Conservation (phyloP, 37 sponge, comb jelly and placozoan genomes). For the Crambe crambe region DNA sequence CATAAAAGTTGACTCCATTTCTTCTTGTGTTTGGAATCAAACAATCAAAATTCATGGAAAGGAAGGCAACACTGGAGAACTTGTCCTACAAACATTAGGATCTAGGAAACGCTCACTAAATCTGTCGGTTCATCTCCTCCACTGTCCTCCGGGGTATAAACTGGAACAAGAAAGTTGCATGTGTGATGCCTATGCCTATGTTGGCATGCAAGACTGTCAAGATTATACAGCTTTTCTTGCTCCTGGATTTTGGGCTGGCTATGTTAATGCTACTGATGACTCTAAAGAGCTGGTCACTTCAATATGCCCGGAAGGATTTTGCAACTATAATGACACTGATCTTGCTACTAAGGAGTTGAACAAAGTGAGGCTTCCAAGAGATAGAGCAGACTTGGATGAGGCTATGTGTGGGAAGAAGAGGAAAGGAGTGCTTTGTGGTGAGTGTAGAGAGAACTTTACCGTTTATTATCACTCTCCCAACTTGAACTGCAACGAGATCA, state of each 20-base stretch:
- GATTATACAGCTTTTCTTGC: neutral
- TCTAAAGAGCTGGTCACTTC: conserved; percentile 13
- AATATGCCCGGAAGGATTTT: conserved; percentile 17
- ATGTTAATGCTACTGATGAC: neutral
- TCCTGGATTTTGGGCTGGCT: conserved; percentile 46
- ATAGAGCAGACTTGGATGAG: neutral
- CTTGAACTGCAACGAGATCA: neutral
- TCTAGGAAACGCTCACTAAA: neutral
- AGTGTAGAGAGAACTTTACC: neutral
- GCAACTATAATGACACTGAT: neutral
- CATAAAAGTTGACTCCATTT: neutral
- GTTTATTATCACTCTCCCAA: conserved; percentile 32
- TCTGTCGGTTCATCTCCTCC: neutral
- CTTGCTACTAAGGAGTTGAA: neutral
- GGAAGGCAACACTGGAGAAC: neutral
- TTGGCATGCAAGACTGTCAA: neutral
- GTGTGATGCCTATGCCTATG: neutral
- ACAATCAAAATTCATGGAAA: neutral
- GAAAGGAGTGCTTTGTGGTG: conserved; percentile 25
- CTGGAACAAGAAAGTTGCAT: neutral
- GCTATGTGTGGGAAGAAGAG: conserved; percentile 14
- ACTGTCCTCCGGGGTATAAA: conserved; percentile 52
- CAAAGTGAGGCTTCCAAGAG: neutral
- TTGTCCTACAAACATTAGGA: neutral
- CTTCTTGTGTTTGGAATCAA: neutral